phyloP scores from a whole-genome alignment of 2,797 vertebrate genomes.

The Onychomys leucogaster region DNA sequence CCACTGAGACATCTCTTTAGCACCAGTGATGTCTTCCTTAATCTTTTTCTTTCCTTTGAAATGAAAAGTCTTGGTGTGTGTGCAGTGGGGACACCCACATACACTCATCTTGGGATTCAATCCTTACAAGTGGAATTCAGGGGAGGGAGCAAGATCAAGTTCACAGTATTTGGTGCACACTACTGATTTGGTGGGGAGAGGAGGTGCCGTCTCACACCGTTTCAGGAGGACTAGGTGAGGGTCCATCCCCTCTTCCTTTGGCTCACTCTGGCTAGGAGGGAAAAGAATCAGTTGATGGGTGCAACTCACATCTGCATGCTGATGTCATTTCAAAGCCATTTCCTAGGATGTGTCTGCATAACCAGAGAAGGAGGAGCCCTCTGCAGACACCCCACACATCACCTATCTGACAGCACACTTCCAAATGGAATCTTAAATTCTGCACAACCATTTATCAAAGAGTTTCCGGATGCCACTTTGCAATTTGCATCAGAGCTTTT shows the following conservation, averaged over 20 bases:
- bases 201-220: too few relatives aligned
- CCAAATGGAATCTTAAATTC: slow-evolving; percentile 60
- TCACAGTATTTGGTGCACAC: neutral
- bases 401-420: slow-evolving; percentile 37
- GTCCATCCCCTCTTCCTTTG: neutral
- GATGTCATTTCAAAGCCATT: neutral
- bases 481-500: slow-evolving; percentile 66
- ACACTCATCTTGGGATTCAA: neutral
- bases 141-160: neutral
- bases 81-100: neutral
- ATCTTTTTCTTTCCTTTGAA: slow-evolving; percentile 32
- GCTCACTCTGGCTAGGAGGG: neutral
- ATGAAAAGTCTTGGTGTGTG: neutral
- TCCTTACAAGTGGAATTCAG: slow-evolving; percentile 14
- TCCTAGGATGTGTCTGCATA: neutral
- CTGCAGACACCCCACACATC: neutral
- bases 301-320: neutral
- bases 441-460: slow-evolving; percentile 64
- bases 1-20: neutral
- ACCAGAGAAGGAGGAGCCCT: neutral
- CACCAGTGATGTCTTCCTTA: neutral
- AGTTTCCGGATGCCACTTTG: slow-evolving; percentile 67
- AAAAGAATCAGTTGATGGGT: neutral
- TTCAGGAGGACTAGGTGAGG: neutral
- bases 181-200: neutral